Percentiles rank a stretch among this genome's conserved stretches.
Evolutionary conservation across 92 coral and sea anemone species (phyloP).

Genomic region (Metridium senile): DNA sequence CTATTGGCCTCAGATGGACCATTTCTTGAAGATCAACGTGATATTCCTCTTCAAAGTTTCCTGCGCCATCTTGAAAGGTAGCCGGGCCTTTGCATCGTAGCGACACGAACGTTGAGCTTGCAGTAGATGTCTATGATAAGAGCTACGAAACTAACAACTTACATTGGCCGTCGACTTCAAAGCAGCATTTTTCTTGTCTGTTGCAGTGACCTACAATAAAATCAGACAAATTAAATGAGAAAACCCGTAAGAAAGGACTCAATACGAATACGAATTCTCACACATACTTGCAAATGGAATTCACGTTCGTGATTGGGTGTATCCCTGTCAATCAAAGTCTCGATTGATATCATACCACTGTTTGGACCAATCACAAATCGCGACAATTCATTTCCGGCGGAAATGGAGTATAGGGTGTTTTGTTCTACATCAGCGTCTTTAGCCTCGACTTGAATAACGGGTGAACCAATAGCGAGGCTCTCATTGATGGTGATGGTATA

Average conservation of each 20-base stretch:
- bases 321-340: constrained; percentile 71
- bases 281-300: constrained; percentile 65
- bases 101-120: too few relatives aligned
- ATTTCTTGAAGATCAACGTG: too few relatives aligned
- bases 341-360: constrained; percentile 74
- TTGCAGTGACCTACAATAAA: constrained; percentile 68
- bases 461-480: constrained; percentile 60
- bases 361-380: constrained; percentile 68
- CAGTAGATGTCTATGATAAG: too few relatives aligned
- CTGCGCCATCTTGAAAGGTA: too few relatives aligned
- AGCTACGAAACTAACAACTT: too few relatives aligned
- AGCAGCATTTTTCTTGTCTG: constrained; percentile 64
- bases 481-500: constrained; percentile 61
- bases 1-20: too few relatives aligned
- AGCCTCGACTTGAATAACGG: constrained; percentile 73
- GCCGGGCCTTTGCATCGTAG: too few relatives aligned
- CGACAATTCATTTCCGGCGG: constrained; percentile 63
- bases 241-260: too few relatives aligned
- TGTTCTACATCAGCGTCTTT: constrained; percentile 75
- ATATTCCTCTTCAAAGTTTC: too few relatives aligned
- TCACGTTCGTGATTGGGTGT: constrained; percentile 69
- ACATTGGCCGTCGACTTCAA: constrained; percentile 81
- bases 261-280: too few relatives aligned
- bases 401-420: constrained; percentile 60
- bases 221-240: too few relatives aligned